These are phyloP conservation scores for Pangasianodon gigas DNA, from an alignment of 2,113 vertebrate genomes.

Conservation along the genomic window DNA sequence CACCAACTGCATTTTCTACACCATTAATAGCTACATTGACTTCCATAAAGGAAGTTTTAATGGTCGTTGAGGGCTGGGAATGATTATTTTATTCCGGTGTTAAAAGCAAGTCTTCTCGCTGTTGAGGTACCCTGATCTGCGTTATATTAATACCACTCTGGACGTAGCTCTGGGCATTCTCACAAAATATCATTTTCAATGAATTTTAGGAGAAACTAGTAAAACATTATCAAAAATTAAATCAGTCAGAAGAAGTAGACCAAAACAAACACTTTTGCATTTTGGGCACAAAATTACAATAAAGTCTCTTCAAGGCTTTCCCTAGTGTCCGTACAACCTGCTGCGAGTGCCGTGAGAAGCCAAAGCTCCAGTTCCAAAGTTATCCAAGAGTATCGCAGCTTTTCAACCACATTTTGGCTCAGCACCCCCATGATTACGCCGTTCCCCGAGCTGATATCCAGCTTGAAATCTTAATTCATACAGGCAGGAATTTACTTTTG, in stretches of 20 bases:
- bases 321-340: not conserved
- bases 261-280: not conserved
- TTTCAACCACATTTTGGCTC: not conserved
- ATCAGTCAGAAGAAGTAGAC: not conserved
- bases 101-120: conserved; percentile 8
- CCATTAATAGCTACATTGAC: conserved; percentile 10
- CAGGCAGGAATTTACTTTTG: not conserved
- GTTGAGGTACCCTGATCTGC: conserved; percentile 8
- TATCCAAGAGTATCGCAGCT: not conserved
- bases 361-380: not conserved
- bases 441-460: not conserved
- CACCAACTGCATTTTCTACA: conserved; percentile 35
- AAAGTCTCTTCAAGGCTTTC: not conserved
- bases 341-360: not conserved
- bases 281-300: not conserved
- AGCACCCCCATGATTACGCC: not conserved
- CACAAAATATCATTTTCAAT: not conserved
- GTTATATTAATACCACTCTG: conserved; percentile 12
- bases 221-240: not conserved
- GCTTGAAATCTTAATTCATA: not conserved
- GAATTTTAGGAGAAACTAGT: not conserved
- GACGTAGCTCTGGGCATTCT: conserved; percentile 7
- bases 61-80: conserved; percentile 45
- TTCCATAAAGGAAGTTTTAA: conserved; percentile 53
- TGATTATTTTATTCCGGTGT: conserved; percentile 33